Evolutionary conservation across 2,888 invertebrate genomes (phyloP).

Genomic region (Trichogramma dendrolimi): DNA sequence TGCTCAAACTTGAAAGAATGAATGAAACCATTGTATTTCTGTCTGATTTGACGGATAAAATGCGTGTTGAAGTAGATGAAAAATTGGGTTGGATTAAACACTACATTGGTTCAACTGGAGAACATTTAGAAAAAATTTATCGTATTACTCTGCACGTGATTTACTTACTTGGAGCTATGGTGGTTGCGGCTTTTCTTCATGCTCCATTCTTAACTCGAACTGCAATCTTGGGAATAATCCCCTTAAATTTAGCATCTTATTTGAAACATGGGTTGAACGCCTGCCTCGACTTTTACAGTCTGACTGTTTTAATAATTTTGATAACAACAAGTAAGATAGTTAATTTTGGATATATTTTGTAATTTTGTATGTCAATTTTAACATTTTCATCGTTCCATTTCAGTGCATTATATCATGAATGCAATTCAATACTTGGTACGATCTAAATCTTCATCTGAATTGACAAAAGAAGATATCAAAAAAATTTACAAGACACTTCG

Average conservation of each 20-base stretch:
- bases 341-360: neutral
- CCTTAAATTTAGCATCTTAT: conserved; percentile 44
- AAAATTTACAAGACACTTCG: neutral
- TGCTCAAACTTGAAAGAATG: conserved; percentile 55
- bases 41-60: conserved; percentile 42
- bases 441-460: conserved; percentile 11
- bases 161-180: conserved; percentile 47
- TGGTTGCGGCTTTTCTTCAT: conserved; percentile 47
- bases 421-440: conserved; percentile 38
- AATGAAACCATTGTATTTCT: conserved; percentile 55
- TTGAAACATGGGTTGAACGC: conserved; percentile 46
- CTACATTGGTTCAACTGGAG: conserved; percentile 46
- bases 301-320: conserved; percentile 44
- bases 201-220: conserved; percentile 45
- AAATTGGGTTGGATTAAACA: conserved; percentile 47
- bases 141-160: conserved; percentile 38
- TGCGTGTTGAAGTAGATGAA: conserved; percentile 44
- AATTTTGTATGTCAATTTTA: neutral
- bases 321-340: conserved; percentile 44
- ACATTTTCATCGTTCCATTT: conserved; percentile 2
- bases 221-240: conserved; percentile 44
- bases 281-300: conserved; percentile 45
- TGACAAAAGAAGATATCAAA: conserved; percentile 11
- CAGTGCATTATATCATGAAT: conserved; percentile 46
- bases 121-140: conserved; percentile 43